These are phyloP conservation scores for Paramisgurnus dabryanus DNA, from an alignment of 2,113 vertebrate species.

Conservation along the genomic window DNA sequence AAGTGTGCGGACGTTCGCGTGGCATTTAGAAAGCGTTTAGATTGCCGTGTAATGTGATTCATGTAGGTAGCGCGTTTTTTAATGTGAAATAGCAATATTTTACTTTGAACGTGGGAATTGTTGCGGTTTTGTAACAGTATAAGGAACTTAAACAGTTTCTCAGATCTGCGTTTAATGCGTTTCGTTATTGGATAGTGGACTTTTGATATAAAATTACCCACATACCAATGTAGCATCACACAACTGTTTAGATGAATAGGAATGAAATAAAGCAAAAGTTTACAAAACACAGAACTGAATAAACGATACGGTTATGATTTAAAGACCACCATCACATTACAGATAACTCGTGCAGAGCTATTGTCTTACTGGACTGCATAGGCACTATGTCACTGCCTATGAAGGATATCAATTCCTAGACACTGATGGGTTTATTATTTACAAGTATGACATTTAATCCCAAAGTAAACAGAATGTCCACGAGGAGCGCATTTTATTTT, in stretches of 20 bases:
- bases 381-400: neutral
- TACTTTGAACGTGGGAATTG: neutral
- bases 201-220: no score
- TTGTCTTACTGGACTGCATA: conserved; percentile 1
- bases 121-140: neutral
- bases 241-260: neutral
- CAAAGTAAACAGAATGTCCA: neutral
- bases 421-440: neutral
- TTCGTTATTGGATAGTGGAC: no score
- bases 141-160: neutral
- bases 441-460: neutral
- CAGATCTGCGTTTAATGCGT: neutral
- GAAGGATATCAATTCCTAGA: neutral
- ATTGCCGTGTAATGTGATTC: neutral
- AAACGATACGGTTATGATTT: conserved; percentile 47
- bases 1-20: conserved; percentile 25
- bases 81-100: conserved; percentile 7
- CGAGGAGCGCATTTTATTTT: neutral
- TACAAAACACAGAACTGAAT: conserved; percentile 20
- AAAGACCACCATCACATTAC: conserved; percentile 48
- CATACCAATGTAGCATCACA: no score
- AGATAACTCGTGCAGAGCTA: conserved; percentile 38
- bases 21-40: conserved; percentile 27
- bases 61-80: neutral
- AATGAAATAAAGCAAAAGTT: neutral